Base-by-base conservation (phyloP, 2,888 invertebrate genomes). In the Unio pictorum region DNA sequence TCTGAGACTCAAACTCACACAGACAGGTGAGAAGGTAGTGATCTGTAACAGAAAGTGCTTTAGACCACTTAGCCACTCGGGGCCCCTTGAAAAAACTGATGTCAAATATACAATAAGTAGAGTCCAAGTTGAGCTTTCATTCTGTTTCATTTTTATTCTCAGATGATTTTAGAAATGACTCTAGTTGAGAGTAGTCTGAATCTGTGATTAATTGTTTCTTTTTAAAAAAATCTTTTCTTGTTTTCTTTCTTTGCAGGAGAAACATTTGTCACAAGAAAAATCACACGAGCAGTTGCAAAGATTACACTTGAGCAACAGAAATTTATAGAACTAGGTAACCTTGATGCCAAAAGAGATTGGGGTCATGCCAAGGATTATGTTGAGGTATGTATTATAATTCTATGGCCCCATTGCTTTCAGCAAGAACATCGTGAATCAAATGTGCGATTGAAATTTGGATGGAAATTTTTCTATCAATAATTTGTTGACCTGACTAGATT, bases 191-290 rank as follows among this genome's bases (percentile, higher is more conserved):
- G 15, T 26, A 26, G 26, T 6, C 28, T 63, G 20, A 34, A 26
- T 63, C 45, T 45, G 11, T 11, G 11, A 45, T 45, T 45, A 45
- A 23, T 23, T 23, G 23, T 23, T 23, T 23, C 23, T 45, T 45
- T 45, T 11, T 3, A 23, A 23, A 23, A 23, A 23, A 23, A 20
- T 60, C 17, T 26, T 28, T 26, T 55, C 11, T 26, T 11, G 56
- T 28, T n/a, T 45, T 69, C 15, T 69, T 65, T 55, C 28, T 64
- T 73, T 74, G 7, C 79, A 91, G 91, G 99, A 18, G 99, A 99
- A 91, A 99, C 96, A 87, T 99, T 99, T 91, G 99, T 99, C 11
- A 99, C 99, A 0, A 92, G 99, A 78, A 99, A 99, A 92, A 97
- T 99, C 75, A 99, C 99, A 0, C 92, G 99, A 58, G 96, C 96